A percentile compares a stretch with the other conserved stretches of the same genome.
Evolutionary conservation across 2,888 invertebrate genomes (phyloP).

Genomic region (Mythimna impura): DNA sequence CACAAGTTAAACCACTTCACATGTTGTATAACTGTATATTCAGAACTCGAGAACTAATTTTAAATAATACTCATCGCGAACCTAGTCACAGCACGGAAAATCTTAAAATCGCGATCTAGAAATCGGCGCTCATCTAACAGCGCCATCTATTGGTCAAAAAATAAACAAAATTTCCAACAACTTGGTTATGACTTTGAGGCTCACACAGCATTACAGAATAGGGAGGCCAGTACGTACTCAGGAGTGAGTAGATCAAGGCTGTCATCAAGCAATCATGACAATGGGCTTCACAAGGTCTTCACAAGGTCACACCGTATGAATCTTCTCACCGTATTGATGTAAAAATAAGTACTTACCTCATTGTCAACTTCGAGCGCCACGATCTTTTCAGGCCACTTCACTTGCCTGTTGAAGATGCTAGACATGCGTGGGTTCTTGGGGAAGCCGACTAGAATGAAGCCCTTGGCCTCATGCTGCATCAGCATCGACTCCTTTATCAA

Average conservation of each 20-base stretch:
- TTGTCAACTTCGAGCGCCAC: conserved; percentile 86
- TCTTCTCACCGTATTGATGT: background rate
- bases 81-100: too few species aligned
- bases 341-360: conserved; percentile 73
- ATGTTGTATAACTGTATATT: too few species aligned
- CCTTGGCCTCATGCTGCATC: conserved; percentile 82
- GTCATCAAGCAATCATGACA: too few species aligned
- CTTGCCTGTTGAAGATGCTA: conserved; percentile 85
- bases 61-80: too few species aligned
- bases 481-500: conserved; percentile 90
- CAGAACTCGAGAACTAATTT: too few species aligned
- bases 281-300: background rate
- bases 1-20: too few species aligned
- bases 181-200: background rate
- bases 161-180: too few species aligned
- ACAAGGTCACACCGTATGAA: background rate
- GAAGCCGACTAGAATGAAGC: conserved; percentile 90
- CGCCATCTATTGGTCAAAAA: too few species aligned
- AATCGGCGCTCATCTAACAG: too few species aligned
- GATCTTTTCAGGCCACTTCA: conserved; percentile 88
- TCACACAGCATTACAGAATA: background rate
- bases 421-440: conserved; percentile 89
- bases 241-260: background rate
- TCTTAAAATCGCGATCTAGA: too few species aligned
- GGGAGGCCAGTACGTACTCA: background rate